phyloP scores from a whole-genome alignment of 2,113 vertebrate species.

The Indicator indicator region DNA sequence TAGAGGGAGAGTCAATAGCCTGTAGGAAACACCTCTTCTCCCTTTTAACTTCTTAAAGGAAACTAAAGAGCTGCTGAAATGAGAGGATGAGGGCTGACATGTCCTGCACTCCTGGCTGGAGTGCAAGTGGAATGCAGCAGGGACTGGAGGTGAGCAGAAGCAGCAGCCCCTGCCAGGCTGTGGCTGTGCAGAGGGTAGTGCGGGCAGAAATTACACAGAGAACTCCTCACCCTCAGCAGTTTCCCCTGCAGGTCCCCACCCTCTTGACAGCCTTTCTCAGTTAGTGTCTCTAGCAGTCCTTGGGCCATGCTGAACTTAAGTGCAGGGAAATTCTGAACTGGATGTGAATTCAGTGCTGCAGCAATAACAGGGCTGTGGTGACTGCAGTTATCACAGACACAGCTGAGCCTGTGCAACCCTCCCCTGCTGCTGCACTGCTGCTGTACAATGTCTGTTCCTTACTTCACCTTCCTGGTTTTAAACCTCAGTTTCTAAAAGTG shows the following conservation, averaged over 20 bases:
- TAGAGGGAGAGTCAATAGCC: slow-evolving; percentile 77
- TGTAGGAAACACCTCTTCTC: slow-evolving; percentile 72
- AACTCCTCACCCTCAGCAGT: background rate
- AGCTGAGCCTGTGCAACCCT: background rate
- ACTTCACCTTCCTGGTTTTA: background rate
- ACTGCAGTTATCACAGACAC: background rate
- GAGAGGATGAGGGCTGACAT: background rate
- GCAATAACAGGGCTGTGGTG: background rate
- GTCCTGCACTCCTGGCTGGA: background rate
- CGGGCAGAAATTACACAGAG: slow-evolving; percentile 10
- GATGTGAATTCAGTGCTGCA: background rate
- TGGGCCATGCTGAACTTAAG: background rate
- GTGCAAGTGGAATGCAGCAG: background rate
- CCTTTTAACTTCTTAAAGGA: slow-evolving; percentile 72
- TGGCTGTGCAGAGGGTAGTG: background rate
- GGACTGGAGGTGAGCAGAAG: background rate
- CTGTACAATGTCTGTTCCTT: background rate
- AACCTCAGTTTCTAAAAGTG: background rate
- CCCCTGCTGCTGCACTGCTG: background rate
- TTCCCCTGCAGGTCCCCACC: background rate
- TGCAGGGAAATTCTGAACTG: background rate
- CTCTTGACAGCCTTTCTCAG: background rate
- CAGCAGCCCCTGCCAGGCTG: background rate
- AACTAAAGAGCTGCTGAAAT: slow-evolving; percentile 52
- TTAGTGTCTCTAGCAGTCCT: background rate